Evolutionary conservation across 2,797 vertebrate species (phyloP).

Genomic region (Benthosema pterotum): DNA sequence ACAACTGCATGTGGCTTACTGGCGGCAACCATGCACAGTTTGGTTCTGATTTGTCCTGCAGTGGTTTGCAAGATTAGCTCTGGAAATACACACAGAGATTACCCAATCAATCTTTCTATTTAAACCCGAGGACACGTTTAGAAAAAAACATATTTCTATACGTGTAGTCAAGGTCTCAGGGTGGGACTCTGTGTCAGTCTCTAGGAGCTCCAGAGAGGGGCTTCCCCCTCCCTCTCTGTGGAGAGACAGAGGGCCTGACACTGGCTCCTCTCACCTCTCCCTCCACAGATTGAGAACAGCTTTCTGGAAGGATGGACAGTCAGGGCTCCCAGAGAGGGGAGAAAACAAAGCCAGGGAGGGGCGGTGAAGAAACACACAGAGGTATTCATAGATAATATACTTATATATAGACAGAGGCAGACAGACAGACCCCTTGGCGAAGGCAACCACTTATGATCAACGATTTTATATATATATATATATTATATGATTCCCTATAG

Average conservation of each 20-base stretch:
- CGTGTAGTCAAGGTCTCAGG: conserved; percentile 34
- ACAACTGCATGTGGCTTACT: too few species aligned
- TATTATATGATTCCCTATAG: conserved; percentile 74
- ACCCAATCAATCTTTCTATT: too few species aligned
- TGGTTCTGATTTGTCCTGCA: too few species aligned
- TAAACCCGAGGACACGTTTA: too few species aligned
- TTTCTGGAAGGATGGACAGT: conserved; percentile 14
- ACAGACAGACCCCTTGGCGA: conserved; percentile 28
- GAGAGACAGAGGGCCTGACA: conserved; percentile 38
- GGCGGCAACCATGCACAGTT: too few species aligned
- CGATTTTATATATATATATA: conserved; percentile 52
- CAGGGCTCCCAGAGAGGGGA: neutral
- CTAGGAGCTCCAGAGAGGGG: conserved; percentile 50
- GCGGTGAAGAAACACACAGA: neutral
- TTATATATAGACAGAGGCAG: neutral
- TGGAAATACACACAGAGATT: too few species aligned
- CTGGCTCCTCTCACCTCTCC: conserved; percentile 36
- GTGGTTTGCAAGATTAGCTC: too few species aligned
- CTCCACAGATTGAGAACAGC: conserved; percentile 42
- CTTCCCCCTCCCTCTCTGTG: conserved; percentile 43
- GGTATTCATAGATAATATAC: neutral
- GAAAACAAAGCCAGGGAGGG: conserved; percentile 1
- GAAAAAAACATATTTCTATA: too few species aligned
- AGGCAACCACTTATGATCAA: conserved; percentile 65
- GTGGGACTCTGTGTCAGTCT: conserved; percentile 73